These are phyloP conservation scores for Syrphus vitripennis DNA, from an alignment of 2,888 invertebrate genomes.

Conservation along the genomic window DNA sequence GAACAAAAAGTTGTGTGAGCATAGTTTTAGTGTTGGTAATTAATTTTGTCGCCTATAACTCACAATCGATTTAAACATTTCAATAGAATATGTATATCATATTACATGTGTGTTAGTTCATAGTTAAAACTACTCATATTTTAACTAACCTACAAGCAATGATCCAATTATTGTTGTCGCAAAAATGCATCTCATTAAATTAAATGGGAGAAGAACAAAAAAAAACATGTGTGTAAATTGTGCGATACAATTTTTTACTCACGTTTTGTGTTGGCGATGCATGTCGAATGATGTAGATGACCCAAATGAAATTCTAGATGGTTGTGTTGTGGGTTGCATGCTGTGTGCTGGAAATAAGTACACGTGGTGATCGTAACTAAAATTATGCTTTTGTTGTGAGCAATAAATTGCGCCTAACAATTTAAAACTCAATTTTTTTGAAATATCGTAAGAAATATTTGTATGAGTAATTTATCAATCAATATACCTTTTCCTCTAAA, in stretches of 20 bases:
- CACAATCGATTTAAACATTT: background rate
- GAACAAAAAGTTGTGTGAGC: background rate
- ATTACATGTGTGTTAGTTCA: background rate
- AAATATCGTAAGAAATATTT: no score
- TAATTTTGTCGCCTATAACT: background rate
- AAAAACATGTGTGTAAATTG: slow-evolving; percentile 17
- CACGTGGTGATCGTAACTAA: slow-evolving; percentile 51
- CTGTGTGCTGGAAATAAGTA: slow-evolving; percentile 23
- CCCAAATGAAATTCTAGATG: slow-evolving; percentile 61
- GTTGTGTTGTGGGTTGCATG: slow-evolving; percentile 25
- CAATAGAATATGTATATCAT: background rate
- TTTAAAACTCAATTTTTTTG: no score
- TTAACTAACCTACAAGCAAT: background rate
- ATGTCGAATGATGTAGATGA: slow-evolving; percentile 65
- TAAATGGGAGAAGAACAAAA: background rate
- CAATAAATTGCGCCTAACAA: background rate
- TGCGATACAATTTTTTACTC: slow-evolving; percentile 45
- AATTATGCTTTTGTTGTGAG: slow-evolving; percentile 46
- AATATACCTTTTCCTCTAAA: no score
- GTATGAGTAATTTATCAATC: no score
- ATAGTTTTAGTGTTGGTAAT: background rate
- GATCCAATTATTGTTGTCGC: background rate
- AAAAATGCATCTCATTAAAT: slow-evolving; percentile 35
- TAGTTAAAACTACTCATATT: background rate
- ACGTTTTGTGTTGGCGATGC: slow-evolving; percentile 66